A percentile compares a stretch with the other conserved stretches of the same genome.
Conservation (phyloP, 92 coral and sea anemone species). For the Diadumene lineata region DNA sequence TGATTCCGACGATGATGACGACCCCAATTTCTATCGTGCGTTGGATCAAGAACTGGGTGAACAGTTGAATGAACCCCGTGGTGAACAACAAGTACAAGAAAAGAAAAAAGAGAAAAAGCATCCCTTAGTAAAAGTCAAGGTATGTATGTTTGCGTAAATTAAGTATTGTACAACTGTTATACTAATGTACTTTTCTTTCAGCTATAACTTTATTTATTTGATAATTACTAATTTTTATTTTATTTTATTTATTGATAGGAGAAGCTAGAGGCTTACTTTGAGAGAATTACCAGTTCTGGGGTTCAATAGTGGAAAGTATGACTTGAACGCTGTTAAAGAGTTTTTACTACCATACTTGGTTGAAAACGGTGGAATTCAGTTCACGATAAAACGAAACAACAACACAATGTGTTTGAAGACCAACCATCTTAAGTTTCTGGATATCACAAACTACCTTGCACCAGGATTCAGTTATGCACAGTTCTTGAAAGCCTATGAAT, state of each 20-base stretch:
- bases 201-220: too few species aligned
- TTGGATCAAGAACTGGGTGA: too few species aligned
- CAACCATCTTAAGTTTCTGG: constrained; percentile 37
- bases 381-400: constrained; percentile 12
- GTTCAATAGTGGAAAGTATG: constrained; percentile 36
- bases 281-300: constrained; percentile 39
- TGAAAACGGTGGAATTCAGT: not conserved
- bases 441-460: constrained; percentile 45
- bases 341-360: constrained; percentile 19
- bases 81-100: too few species aligned
- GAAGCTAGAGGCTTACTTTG: constrained; percentile 23
- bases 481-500: constrained; percentile 46
- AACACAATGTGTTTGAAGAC: constrained; percentile 41
- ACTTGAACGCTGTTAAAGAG: constrained; percentile 35
- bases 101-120: too few species aligned
- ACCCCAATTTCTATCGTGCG: too few species aligned
- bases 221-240: too few species aligned
- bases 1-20: too few species aligned
- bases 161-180: too few species aligned
- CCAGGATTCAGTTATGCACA: constrained; percentile 51
- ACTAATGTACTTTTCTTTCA: too few species aligned
- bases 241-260: not conserved
- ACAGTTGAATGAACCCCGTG: too few species aligned
- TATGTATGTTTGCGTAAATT: too few species aligned
- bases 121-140: too few species aligned